A percentile compares a stretch with the other conserved stretches of the same genome.
Evolutionary conservation across 2,113 vertebrate genomes (phyloP).

Genomic region (Merops nubicus): DNA sequence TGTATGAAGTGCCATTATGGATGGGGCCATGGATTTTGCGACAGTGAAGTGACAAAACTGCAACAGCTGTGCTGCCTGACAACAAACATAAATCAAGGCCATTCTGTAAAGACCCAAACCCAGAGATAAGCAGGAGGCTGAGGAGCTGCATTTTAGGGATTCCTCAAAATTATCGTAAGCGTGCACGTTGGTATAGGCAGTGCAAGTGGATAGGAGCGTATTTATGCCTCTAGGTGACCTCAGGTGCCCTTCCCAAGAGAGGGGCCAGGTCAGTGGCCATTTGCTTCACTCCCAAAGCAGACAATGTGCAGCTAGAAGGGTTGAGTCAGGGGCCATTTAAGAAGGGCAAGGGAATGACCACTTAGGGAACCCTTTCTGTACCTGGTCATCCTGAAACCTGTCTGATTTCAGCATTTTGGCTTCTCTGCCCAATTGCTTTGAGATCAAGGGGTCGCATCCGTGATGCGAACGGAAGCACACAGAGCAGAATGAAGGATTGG

Average conservation of each 20-base stretch:
- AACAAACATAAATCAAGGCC: slow-evolving; percentile 13
- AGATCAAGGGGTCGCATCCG: neutral
- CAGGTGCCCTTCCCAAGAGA: neutral
- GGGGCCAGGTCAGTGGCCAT: neutral
- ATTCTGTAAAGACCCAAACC: slow-evolving; percentile 2
- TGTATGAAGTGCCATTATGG: slow-evolving; percentile 50
- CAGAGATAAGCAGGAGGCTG: neutral
- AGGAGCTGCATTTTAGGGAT: neutral
- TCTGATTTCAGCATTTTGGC: neutral
- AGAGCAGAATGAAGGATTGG: neutral
- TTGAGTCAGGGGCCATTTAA: neutral
- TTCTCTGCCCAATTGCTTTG: neutral
- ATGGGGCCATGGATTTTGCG: slow-evolving; percentile 32
- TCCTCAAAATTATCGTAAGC: neutral
- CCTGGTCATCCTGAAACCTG: neutral
- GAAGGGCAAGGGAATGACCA: neutral
- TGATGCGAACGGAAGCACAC: neutral
- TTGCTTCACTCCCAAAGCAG: neutral
- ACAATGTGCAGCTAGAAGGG: neutral
- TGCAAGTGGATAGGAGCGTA: neutral
- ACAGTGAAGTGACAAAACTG: slow-evolving; percentile 20
- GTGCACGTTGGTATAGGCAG: neutral
- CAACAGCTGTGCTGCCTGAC: slow-evolving; percentile 40
- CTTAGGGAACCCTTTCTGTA: neutral
- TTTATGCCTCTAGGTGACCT: neutral